phyloP scores from a whole-genome alignment of 23 tunicate species.

The Corella eumyota region DNA sequence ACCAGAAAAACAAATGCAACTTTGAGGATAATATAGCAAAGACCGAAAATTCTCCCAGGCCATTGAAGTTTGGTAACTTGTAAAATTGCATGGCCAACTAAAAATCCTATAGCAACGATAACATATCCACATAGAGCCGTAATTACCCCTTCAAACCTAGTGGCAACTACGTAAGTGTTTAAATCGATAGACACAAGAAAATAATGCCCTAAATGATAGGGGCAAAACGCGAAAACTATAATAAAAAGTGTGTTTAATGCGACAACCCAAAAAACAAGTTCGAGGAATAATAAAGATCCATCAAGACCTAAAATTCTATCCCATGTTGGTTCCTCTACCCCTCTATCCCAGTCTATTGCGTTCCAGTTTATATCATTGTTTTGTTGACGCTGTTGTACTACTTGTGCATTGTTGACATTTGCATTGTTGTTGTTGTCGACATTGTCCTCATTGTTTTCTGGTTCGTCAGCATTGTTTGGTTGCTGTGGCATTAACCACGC shows the following conservation, averaged over 20 bases:
- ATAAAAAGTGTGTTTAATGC: constrained; percentile 80
- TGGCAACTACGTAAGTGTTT: constrained; percentile 31
- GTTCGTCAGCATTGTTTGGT: constrained; percentile 5
- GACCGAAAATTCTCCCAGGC: constrained; percentile 46
- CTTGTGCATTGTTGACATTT: not conserved
- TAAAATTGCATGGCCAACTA: constrained; percentile 28
- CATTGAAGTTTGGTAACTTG: constrained; percentile 32
- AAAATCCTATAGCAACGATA: constrained; percentile 36
- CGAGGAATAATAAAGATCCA: constrained; percentile 82
- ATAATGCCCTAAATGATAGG: constrained; percentile 86
- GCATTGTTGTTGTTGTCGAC: constrained; percentile 11
- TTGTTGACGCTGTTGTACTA: not conserved
- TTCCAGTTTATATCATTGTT: constrained; percentile 45
- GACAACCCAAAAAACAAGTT: constrained; percentile 86
- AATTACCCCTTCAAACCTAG: constrained; percentile 54
- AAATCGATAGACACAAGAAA: constrained; percentile 19
- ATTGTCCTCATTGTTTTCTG: constrained; percentile 10
- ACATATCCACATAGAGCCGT: constrained; percentile 64
- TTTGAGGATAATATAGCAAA: constrained; percentile 60
- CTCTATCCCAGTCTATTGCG: constrained; percentile 57
- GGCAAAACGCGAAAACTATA: constrained; percentile 80
- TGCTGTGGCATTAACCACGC: constrained; percentile 25
- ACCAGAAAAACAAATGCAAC: constrained; percentile 61
- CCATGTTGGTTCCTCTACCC: constrained; percentile 67
- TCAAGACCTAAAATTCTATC: constrained; percentile 81